These are phyloP conservation scores for Oncorhynchus tshawytscha DNA, from an alignment of 2,113 vertebrate genomes.

Conservation along the genomic window DNA sequence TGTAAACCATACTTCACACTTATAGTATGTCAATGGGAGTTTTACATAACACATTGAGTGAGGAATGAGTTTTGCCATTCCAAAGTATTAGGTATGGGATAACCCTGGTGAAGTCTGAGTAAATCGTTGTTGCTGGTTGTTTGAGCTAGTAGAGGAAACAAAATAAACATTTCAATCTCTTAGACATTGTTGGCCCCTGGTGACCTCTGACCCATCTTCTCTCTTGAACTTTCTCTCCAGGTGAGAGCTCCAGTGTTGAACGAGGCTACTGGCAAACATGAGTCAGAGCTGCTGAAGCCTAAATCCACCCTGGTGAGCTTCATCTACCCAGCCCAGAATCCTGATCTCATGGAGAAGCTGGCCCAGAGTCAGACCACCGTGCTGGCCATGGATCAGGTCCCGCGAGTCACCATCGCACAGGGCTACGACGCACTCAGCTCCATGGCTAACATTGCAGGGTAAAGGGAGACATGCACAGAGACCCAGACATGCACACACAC, in stretches of 20 bases:
- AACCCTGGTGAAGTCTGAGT: too few relatives aligned
- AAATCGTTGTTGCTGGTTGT: too few relatives aligned
- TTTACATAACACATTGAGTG: too few relatives aligned
- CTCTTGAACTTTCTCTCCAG: constrained; percentile 29
- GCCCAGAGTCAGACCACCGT: constrained; percentile 66
- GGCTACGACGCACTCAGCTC: constrained; percentile 76
- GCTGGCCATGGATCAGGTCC: constrained; percentile 78
- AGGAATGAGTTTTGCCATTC: too few relatives aligned
- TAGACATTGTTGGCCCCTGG: too few relatives aligned
- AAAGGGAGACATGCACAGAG: constrained; percentile 5
- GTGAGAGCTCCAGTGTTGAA: constrained; percentile 67
- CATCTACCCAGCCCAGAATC: constrained; percentile 77
- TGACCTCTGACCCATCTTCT: too few relatives aligned
- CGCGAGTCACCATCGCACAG: constrained; percentile 80
- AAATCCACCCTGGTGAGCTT: constrained; percentile 72
- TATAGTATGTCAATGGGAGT: too few relatives aligned
- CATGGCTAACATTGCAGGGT: constrained; percentile 79
- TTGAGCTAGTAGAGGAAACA: too few relatives aligned
- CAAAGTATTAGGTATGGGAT: too few relatives aligned
- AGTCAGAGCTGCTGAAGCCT: constrained; percentile 68
- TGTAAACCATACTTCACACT: too few relatives aligned
- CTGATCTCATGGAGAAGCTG: constrained; percentile 70
- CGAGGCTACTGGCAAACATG: constrained; percentile 45
- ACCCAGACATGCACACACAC: not conserved
- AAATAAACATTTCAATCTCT: too few relatives aligned